Evolutionary conservation across 1,140 invertebrate genomes (phyloP), one percentile per base, ranked within the genome.

Genomic region (Sweltsa coloradensis): DNA sequence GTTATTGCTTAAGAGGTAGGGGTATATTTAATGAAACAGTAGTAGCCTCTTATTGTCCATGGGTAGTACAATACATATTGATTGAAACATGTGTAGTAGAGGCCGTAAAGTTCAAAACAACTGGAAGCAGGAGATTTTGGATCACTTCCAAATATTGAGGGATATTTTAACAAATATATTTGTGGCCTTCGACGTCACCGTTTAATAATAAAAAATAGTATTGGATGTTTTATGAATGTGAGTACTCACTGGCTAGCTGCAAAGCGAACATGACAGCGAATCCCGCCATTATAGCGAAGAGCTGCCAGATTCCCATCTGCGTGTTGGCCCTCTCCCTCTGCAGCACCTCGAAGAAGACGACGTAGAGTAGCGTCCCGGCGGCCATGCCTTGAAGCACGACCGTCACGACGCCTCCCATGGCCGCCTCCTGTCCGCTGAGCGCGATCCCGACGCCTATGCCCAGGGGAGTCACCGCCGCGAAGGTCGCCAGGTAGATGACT

Each of bases 311-410:
- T 3, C 85, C 85, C 34, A 69, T 71, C 45, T 76, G 74, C 9
- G 69, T 65, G 55, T 78, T 79, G 18, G 77, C 74, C 31, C 81
- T 70, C 57, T 89, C 84, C 44, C 82, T 72, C 27, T 84, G 83
- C 40, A 91, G 71, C 22, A 93, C 85, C 66, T 92, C 89, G 60
- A 92, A 91, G 73, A 92, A 92, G 2, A 90, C 85, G 26, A 93
- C 87, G 60, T 91, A 92, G 0, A 92, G 72, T 9, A 93, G 69
- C 0, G 89, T 92, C 16, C 89, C 89, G 34, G 84, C 84, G 0
- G 88, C 87, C 64, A 91, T 75, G 6, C 85, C 87, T 57, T 91
- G 85, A 0, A 90, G 67, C 3, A 89, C 64, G 2, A 64, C 57
- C 3, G 60, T 54, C 14, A 54, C 49, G 5, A 55, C 46, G 14